Conservation (phyloP, 37 sponge, comb jelly and placozoan genomes). For the Trichoplax adhaerens region DNA sequence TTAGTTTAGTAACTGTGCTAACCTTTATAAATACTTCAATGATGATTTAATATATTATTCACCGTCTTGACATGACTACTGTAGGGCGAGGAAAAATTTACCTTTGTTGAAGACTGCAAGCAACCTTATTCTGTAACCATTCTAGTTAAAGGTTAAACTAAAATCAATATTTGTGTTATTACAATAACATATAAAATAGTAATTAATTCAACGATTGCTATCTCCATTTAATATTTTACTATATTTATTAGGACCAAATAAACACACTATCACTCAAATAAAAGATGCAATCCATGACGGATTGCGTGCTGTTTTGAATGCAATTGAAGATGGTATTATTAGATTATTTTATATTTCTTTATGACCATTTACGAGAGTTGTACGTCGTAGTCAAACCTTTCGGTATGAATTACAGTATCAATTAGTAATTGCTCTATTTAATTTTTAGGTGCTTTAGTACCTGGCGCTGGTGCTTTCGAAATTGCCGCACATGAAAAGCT, state of each 20-base stretch:
- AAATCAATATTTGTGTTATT: neutral
- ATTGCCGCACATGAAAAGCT: conserved; percentile 66
- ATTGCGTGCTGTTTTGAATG: conserved; percentile 94
- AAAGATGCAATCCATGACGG: conserved; percentile 98
- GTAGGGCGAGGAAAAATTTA: conserved; percentile 92
- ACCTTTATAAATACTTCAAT: neutral
- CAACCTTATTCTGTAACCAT: conserved; percentile 88
- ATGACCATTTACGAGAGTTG: too few relatives aligned
- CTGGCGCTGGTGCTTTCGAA: conserved; percentile 95
- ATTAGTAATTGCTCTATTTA: too few relatives aligned
- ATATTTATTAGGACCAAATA: conserved; percentile 59
- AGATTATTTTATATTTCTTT: too few relatives aligned
- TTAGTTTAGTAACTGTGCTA: conserved; percentile 7
- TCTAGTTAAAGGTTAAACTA: conserved; percentile 62
- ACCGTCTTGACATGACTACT: neutral
- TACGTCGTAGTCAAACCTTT: too few relatives aligned
- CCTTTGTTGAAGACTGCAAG: conserved; percentile 82
- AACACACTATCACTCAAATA: conserved; percentile 89
- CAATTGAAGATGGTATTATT: conserved; percentile 58
- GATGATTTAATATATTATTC: neutral
- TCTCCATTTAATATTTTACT: neutral
- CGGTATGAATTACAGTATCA: too few relatives aligned
- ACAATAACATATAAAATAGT: neutral
- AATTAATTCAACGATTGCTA: neutral
- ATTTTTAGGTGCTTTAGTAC: conserved; percentile 44